These are phyloP conservation scores for Drosophila leonis DNA, from an alignment of 2,888 invertebrate species.

Conservation along the genomic window DNA sequence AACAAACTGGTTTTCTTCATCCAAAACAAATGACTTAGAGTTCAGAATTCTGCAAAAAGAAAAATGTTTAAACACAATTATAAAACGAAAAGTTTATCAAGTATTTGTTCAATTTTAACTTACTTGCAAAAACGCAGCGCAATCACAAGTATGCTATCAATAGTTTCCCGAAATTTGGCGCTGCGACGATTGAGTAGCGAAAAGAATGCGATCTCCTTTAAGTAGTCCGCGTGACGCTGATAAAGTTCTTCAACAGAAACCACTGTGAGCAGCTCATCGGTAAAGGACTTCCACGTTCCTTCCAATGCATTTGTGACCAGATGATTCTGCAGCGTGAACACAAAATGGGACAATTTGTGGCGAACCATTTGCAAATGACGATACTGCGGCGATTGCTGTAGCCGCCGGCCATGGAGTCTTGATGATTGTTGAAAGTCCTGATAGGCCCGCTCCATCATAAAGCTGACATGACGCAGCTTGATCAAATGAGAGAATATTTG, in stretches of 20 bases:
- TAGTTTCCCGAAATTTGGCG: constrained; percentile 89
- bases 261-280: constrained; percentile 88
- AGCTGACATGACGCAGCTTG: constrained; percentile 91
- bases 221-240: constrained; percentile 89
- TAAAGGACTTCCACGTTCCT: constrained; percentile 91
- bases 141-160: constrained; percentile 90
- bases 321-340: constrained; percentile 91
- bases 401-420: constrained; percentile 86
- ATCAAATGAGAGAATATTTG: constrained; percentile 91
- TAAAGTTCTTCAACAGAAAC: constrained; percentile 91
- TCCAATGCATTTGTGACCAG: constrained; percentile 91
- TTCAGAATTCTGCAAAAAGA: constrained; percentile 77
- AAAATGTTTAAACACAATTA: not conserved
- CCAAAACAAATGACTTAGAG: constrained; percentile 73
- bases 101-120: constrained; percentile 20
- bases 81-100: not conserved
- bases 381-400: constrained; percentile 89
- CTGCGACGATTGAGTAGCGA: constrained; percentile 91
- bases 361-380: constrained; percentile 90
- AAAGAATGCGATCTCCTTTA: constrained; percentile 91
- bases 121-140: constrained; percentile 87
- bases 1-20: constrained; percentile 72
- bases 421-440: constrained; percentile 88
- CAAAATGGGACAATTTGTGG: constrained; percentile 91
- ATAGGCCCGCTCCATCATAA: constrained; percentile 91